A percentile compares a stretch with the other conserved stretches of the same genome.
Conservation (phyloP, 2,888 invertebrate species). For the Sceliomorpha sp. region DNA sequence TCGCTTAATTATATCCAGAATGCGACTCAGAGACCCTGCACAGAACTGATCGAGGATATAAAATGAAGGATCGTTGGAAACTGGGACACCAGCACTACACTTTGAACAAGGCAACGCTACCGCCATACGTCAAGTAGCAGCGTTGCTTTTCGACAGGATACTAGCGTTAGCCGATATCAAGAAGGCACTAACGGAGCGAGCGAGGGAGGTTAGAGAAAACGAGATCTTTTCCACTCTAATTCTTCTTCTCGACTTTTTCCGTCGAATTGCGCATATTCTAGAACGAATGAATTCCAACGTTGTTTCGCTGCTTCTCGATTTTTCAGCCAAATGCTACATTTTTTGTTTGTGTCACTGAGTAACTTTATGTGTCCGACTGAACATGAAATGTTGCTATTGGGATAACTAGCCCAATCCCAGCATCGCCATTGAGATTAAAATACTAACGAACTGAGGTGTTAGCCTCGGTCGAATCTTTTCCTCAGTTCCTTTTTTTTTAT, state of each 20-base stretch:
- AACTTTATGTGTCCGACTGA: constrained; percentile 41
- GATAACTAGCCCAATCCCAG: constrained; percentile 26
- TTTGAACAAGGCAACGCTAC: constrained; percentile 33
- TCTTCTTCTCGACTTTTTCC: constrained; percentile 51
- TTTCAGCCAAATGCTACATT: constrained; percentile 41
- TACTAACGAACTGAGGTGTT: constrained; percentile 27
- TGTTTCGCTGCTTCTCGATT: constrained; percentile 52
- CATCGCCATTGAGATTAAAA: constrained; percentile 27
- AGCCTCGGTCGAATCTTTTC: constrained; percentile 7
- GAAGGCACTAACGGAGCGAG: constrained; percentile 59
- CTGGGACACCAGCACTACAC: constrained; percentile 37
- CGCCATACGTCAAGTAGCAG: constrained; percentile 31
- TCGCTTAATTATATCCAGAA: too few species aligned
- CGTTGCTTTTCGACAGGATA: constrained; percentile 44
- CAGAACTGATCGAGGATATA: constrained; percentile 4
- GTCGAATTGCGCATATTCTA: constrained; percentile 52
- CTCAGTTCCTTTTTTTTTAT: background rate
- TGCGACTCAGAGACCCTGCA: constrained; percentile 10
- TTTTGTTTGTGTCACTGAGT: constrained; percentile 44
- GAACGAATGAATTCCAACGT: constrained; percentile 46
- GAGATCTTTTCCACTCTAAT: constrained; percentile 52
- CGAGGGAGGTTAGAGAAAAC: constrained; percentile 58
- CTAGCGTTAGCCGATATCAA: constrained; percentile 57
- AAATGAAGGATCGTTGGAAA: constrained; percentile 22
- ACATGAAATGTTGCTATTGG: constrained; percentile 39